Evolutionary conservation across 2,113 vertebrate genomes (phyloP).

Genomic region (Erythrocebus patas): DNA sequence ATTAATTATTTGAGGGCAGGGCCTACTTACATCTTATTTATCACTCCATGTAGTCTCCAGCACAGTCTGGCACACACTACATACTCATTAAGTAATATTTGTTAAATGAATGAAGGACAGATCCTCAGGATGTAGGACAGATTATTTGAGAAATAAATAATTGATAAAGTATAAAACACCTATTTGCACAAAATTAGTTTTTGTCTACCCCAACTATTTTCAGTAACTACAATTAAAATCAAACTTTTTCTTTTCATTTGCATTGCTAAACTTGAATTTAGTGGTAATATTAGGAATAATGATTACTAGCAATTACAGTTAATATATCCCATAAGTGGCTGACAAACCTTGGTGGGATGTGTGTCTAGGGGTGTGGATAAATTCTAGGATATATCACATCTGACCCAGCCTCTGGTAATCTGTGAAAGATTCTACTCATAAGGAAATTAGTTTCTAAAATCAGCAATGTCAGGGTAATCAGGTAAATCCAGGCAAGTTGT

Average conservation of each 20-base stretch:
- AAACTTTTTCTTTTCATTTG: constrained; percentile 1
- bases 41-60: background rate
- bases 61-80: background rate
- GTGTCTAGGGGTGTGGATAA: background rate
- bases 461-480: background rate
- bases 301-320: constrained; percentile 38
- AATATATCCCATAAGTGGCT: background rate
- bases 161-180: background rate
- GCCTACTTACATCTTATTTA: background rate
- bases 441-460: constrained; percentile 47
- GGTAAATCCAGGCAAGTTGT: constrained; percentile 32
- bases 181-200: constrained; percentile 50
- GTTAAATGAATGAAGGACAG: constrained; percentile 41
- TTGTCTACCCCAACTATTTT: constrained; percentile 39
- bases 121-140: background rate
- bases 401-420: constrained; percentile 24
- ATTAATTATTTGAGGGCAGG: background rate
- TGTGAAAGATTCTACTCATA: constrained; percentile 15
- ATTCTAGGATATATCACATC: background rate
- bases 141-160: constrained; percentile 44
- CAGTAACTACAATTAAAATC: constrained; percentile 5
- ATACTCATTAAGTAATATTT: constrained; percentile 16
- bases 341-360: background rate
- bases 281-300: constrained; percentile 15
- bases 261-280: constrained; percentile 37